A percentile compares a stretch with the other conserved stretches of the same genome.
Evolutionary conservation across 2,113 vertebrate species (phyloP).

Genomic region (Burhinus oedicnemus): DNA sequence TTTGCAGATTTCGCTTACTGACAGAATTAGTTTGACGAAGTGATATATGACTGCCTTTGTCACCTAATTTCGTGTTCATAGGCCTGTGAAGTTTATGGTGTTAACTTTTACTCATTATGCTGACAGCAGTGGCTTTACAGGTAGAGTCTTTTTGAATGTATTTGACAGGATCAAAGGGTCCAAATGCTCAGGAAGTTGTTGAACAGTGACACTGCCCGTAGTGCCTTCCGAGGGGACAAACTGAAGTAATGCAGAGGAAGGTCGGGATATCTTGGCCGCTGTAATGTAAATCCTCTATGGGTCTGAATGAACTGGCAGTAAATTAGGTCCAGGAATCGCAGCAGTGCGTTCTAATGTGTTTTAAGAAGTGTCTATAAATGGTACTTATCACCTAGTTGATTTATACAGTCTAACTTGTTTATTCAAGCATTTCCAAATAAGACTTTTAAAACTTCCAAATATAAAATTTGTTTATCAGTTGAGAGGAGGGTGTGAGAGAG

Average conservation of each 20-base stretch:
- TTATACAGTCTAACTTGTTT: neutral
- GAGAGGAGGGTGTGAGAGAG: neutral
- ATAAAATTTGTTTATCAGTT: neutral
- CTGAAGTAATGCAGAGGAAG: neutral
- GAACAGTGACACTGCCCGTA: neutral
- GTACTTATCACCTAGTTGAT: neutral
- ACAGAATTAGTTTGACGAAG: neutral
- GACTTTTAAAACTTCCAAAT: neutral
- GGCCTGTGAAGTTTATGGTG: conserved; percentile 32
- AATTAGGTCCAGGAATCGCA: neutral
- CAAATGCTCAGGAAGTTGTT: conserved; percentile 39
- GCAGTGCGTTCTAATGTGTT: fast-evolving
- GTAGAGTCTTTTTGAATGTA: neutral
- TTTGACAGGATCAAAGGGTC: neutral
- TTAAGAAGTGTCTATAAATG: neutral
- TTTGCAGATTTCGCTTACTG: neutral
- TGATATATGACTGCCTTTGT: neutral
- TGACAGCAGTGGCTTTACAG: conserved; percentile 9
- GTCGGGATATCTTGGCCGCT: neutral
- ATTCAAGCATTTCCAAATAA: neutral
- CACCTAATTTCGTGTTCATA: neutral
- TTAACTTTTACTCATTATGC: neutral
- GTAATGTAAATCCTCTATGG: neutral
- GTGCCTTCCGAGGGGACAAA: neutral
- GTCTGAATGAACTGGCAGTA: neutral